Conservation (phyloP, 2,113 vertebrate species). For the Plectropomus leopardus region DNA sequence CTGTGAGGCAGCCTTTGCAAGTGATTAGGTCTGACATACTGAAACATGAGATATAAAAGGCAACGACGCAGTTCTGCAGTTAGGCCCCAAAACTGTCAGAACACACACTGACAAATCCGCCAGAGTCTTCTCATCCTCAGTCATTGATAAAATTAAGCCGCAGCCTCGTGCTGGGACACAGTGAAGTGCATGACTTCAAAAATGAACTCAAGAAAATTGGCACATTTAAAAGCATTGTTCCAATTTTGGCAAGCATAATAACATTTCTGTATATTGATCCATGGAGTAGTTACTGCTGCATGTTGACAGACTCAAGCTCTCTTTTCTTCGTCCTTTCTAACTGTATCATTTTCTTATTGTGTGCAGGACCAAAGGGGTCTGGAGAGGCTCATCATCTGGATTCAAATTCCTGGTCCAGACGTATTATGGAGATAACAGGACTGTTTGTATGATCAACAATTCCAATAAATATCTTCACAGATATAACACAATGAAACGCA, state of each 20-base stretch:
- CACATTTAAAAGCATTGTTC: slow-evolving; percentile 22
- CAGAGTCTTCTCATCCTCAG: not conserved
- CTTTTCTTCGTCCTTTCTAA: slow-evolving; percentile 1
- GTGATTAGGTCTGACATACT: not conserved
- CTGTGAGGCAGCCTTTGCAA: not conserved
- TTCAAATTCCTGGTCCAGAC: slow-evolving; percentile 15
- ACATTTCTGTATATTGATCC: not conserved
- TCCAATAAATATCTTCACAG: slow-evolving; percentile 12
- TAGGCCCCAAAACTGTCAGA: slow-evolving; percentile 1
- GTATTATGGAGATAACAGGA: not conserved
- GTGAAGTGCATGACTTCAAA: not conserved
- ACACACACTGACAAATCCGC: slow-evolving; percentile 3
- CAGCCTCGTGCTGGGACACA: not conserved
- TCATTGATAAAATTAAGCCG: not conserved
- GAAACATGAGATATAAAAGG: not conserved
- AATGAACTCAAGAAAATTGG: slow-evolving; percentile 3
- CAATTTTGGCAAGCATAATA: not conserved
- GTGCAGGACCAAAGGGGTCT: slow-evolving; percentile 20
- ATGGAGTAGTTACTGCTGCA: not conserved
- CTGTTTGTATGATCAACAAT: not conserved
- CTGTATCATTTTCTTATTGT: slow-evolving; percentile 18
- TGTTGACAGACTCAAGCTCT: not conserved
- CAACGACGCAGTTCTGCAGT: not conserved
- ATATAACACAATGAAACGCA: slow-evolving; percentile 17
- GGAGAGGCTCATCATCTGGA: slow-evolving; percentile 15